Conservation (phyloP, 1,140 invertebrate genomes). For the Acromyrmex heyeri region DNA sequence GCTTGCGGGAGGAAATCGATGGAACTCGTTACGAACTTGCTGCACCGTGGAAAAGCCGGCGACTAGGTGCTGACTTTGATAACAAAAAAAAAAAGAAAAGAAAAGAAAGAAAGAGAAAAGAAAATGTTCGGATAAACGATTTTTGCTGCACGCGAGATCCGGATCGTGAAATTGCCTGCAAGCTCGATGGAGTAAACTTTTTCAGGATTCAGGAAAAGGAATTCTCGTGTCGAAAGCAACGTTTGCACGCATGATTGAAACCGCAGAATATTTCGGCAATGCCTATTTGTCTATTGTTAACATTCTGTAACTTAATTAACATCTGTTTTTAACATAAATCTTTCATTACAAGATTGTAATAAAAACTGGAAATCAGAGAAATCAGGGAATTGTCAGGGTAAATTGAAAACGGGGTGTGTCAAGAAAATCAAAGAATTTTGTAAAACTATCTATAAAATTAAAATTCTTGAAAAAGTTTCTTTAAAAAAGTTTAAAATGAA, state of each 20-base stretch:
- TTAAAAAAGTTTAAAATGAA: too few relatives aligned
- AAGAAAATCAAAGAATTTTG: too few relatives aligned
- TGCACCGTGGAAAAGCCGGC: conserved; percentile 63
- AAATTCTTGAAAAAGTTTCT: too few relatives aligned
- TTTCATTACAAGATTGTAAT: too few relatives aligned
- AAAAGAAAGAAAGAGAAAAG: conserved; percentile 33
- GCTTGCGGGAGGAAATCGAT: conserved; percentile 60
- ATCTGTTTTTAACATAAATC: neutral
- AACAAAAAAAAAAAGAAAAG: conserved; percentile 43
- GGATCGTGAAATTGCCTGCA: conserved; percentile 61
- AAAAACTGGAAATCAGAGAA: too few relatives aligned
- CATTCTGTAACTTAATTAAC: neutral
- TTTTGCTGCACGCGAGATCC: conserved; percentile 33
- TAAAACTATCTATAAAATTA: too few relatives aligned
- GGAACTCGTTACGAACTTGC: conserved; percentile 68
- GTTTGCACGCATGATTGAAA: neutral
- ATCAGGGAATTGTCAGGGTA: too few relatives aligned
- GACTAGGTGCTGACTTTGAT: conserved; percentile 59
- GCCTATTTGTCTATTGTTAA: neutral
- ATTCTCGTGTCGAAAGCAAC: conserved; percentile 51
- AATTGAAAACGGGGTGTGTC: too few relatives aligned
- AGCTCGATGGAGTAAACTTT: conserved; percentile 51
- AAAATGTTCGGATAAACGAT: conserved; percentile 42
- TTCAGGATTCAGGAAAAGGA: conserved; percentile 24
- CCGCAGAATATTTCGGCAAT: conserved; percentile 23